phyloP scores from a whole-genome alignment of 2,113 vertebrate species.

The Helogale parvula region DNA sequence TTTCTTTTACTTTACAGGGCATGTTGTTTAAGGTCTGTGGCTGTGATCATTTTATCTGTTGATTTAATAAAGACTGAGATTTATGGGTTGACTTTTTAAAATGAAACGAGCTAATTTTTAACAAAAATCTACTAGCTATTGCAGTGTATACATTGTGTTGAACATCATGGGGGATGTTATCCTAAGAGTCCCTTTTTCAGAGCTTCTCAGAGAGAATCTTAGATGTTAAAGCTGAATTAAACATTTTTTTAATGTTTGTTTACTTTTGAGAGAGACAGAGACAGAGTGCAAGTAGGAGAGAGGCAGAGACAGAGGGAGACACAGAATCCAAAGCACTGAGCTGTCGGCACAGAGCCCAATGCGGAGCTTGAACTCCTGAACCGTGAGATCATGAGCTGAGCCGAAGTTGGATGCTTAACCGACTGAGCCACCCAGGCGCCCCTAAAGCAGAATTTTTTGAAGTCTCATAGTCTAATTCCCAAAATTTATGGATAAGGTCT shows the following conservation, averaged over 20 bases:
- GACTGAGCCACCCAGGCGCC: too few species aligned
- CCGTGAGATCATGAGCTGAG: too few species aligned
- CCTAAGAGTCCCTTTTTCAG: background rate
- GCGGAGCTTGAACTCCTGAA: too few species aligned
- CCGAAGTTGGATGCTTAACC: too few species aligned
- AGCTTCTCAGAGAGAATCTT: background rate
- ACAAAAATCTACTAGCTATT: background rate
- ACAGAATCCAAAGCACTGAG: too few species aligned
- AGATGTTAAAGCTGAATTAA: background rate
- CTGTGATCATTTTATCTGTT: conserved; percentile 14
- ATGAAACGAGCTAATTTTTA: conserved; percentile 9
- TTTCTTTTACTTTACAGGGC: background rate
- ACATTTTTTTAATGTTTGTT: too few species aligned
- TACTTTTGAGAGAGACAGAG: too few species aligned
- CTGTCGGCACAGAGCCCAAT: too few species aligned
- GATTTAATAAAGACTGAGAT: conserved; percentile 48
- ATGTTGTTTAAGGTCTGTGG: background rate
- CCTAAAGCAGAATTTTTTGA: background rate
- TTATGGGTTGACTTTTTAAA: background rate
- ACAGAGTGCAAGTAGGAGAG: too few species aligned
- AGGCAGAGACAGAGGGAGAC: too few species aligned
- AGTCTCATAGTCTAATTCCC: background rate
- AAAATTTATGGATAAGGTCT: background rate
- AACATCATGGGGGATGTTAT: background rate
- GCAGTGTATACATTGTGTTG: background rate